Evolutionary conservation across 2,888 invertebrate genomes (phyloP), one percentile per base, ranked within the genome.

Genomic region (Ochropacha duplaris): DNA sequence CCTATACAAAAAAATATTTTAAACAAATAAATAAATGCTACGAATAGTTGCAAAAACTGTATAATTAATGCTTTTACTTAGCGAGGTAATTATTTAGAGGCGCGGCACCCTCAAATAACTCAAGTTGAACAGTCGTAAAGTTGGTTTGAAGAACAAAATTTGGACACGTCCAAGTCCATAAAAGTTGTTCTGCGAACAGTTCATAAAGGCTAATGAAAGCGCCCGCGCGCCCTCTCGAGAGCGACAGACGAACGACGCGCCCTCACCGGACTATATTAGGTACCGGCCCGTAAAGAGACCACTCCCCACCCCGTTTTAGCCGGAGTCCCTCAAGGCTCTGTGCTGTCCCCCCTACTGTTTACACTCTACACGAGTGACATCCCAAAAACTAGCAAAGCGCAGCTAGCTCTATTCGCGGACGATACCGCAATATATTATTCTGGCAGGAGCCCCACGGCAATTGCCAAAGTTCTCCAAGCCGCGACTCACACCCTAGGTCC

Each of bases 81-180:
- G 44, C 9, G 44, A 44, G 19, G 44, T 44, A 44, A 44, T 44
- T 44, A 44, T 44, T 44, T 19, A 1, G 5, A n/a, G 1, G 36
- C 36, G 36, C 14, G 4, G 5, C 1, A 5, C n/a, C 36, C n/a
- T 36, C 5, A 6, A 36, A 36, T n/a, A 44, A 44, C 19, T 44
- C 9, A 19, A 44, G 44, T 44, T 44, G 9, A 44, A 44, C 44
- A 19, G 44, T 19, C 44, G 44, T 16, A 44, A 44, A 44, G 19
- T 44, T 19, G 16, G 44, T 39, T 31, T 39, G 16, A 39, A 44
- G 44, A 44, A 9, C n/a, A 19, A 44, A 16, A 44, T 44, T 44
- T 44, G 44, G 44, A 44, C 44, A 44, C 44, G 44, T 44, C 44
- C 39, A 39, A 39, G 39, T 39, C 16, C 44, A 44, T 44, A 44